Evolutionary conservation across 1,140 invertebrate genomes (phyloP), one percentile per base, ranked within the genome.

Genomic region (Theocolax elegans): DNA sequence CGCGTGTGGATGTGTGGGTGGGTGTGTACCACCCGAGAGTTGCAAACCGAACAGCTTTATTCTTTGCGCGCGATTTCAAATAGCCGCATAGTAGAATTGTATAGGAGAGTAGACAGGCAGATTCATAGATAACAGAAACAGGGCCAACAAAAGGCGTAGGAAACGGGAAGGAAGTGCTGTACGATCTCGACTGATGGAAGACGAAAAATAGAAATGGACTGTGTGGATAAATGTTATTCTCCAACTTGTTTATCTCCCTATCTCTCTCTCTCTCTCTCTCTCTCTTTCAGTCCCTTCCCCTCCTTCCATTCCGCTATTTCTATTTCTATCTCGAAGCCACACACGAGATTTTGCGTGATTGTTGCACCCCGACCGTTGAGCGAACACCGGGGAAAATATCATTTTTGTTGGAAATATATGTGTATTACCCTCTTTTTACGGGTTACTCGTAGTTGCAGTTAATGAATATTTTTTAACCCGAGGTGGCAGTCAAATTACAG

Each of bases 11-110:
- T 35, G 10, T 35, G 13, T 9, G n/a, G 13, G 35, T n/a, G 42
- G 7, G 6, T 15, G 3, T 54, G 29, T 54, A 54, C 25, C 27
- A 25, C 27, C 29, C n/a, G 17, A 13, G 29, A 25, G 78, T 76
- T 75, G 75, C 75, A 78, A 76, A 73, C 69, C 64, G 72, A 80
- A 78, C 79, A 80, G 77, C 79, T 80, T 81, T 78, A 81, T 81
- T 81, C 77, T 79, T 78, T 80, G n/a, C 21, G 74, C 73, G 75
- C 69, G 74, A 79, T 73, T 80, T 74, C 78, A 79, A 80, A 80
- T 79, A 66, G 31, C 21, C 46, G 46, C 17, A 44, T n/a, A 13
- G n/a, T 23, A 8, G 9, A 3, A 15, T 0, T 19, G 54, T 56
- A n/a, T n/a, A n/a, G n/a, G n/a, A n/a, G n/a, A n/a, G 42, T 65